Base-by-base conservation (phyloP, 2,113 vertebrate species). In the Columba livia region DNA sequence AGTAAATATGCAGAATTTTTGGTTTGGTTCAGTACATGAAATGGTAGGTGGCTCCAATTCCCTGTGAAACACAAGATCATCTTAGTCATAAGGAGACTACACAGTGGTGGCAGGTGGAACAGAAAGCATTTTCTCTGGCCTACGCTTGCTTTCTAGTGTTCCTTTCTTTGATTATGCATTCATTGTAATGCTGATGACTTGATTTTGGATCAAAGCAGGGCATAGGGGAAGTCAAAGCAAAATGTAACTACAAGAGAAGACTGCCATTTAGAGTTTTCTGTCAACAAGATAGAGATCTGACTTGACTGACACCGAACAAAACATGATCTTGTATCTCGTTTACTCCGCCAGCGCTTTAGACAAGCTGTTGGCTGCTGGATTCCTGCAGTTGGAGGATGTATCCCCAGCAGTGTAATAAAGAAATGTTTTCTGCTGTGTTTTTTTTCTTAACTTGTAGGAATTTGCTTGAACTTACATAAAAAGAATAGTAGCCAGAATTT, bases 301-400 rank as follows among this genome's bases (percentile, higher is more conserved):
- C 15, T 26, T 60, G 42, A 4, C 48, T 31, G 10, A 19, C n/a
- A 3, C 56, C 14, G 56, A 10, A 4, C 57, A 25, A 36, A 51
- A 4, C 64, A 38, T 40, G 11, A 9, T 26, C 38, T 36, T 11
- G 2, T 23, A 13, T 34, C 29, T 29, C 5, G 0, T 21, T 44
- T 71, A 44, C 21, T 60, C 61, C 11, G 4, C 25, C 50, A 4
- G 38, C 0, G 1, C 48, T 54, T 64, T 7, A 79, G 44, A 31
- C 28, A 80, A 66, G 47, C 73, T 75, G 32, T 26, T 18, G 26
- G 15, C 34, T 54, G 34, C 34, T 70, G 11, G 18, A 20, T 36
- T 79, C 47, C 78, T 88, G 78, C 73, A 50, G 24, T 8, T 79
- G 60, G 15, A 57, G 47, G 19, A 5, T 12, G 6, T 2, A 7